phyloP scores from a whole-genome alignment of 2,888 invertebrate species.

The Eilema sororculum region DNA sequence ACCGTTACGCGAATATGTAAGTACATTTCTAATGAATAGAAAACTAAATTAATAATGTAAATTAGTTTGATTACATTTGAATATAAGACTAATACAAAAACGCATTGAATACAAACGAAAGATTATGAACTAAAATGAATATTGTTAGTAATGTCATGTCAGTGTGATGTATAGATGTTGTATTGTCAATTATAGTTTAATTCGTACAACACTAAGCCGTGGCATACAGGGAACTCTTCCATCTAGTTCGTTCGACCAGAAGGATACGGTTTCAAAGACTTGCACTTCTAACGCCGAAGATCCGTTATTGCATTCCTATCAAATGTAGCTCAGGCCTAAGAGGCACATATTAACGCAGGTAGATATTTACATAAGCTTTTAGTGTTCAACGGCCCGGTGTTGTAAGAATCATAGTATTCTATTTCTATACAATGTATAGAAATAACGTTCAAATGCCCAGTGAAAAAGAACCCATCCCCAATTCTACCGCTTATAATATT shows the following conservation, averaged over 20 bases:
- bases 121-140: neutral
- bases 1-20: neutral
- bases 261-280: too few relatives aligned
- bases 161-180: neutral
- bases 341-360: too few relatives aligned
- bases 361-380: neutral
- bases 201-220: neutral
- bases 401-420: neutral
- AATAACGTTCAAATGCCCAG: neutral
- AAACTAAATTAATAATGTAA: neutral
- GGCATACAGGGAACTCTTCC: too few relatives aligned
- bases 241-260: too few relatives aligned
- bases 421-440: neutral
- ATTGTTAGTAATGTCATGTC: neutral
- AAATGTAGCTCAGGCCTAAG: too few relatives aligned
- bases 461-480: slow-evolving; percentile 20
- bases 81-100: neutral
- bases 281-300: too few relatives aligned
- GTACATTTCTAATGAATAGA: neutral
- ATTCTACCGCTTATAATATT: slow-evolving; percentile 28
- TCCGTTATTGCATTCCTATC: too few relatives aligned
- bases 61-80: slow-evolving; percentile 1
- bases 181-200: neutral
- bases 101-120: neutral
- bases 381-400: neutral